Evolutionary conservation across 2,113 vertebrate genomes (phyloP), one percentile per base, ranked within the genome.

Genomic region (Bujurquina vittata): DNA sequence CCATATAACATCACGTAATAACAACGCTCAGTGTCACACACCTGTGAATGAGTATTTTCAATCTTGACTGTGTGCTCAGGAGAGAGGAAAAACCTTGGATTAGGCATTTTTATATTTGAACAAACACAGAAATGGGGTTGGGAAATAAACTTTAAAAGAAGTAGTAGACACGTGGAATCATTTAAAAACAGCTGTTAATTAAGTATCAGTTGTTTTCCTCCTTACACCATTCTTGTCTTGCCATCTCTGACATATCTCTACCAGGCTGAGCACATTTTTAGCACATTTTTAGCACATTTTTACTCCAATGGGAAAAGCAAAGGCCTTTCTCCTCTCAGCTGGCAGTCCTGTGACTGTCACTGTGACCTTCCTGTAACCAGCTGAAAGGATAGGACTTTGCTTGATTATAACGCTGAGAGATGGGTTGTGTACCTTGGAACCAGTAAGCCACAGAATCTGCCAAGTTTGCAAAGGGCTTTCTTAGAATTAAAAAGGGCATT

Each of bases 381-480:
- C 62, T 59, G 26, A 75, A 89, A 88, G 90, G 93, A 93, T 93
- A 69, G 60, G 85, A 88, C 87, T 90, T 92, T 84, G 84, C 87
- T 90, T 84, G 73, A 85, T 85, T 86, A 83, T 85, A 89, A 90
- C 86, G 79, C 84, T 85, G 63, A 90, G 75, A 84, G 86, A 90
- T 87, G 83, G 67, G 80, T 65, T 83, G 80, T 93, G 91, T 86
- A 90, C 87, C 87, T 94, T 94, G 87, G 88, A 94, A 87, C 89
- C 18, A 84, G 40, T 26, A 72, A 78, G 55, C 87, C 4, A 33
- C 77, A 84, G 57, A 94, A 94, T 92, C 74, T 91, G 94, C 93
- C 0, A 72, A 86, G 78, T 87, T 84, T 88, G 94, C 91, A 91
- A 37, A 76, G 17, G 15, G 56, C 61, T 84, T 77, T 79, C 75